Base-by-base conservation (phyloP, 2,113 vertebrate genomes). In the Nothocercus julius region DNA sequence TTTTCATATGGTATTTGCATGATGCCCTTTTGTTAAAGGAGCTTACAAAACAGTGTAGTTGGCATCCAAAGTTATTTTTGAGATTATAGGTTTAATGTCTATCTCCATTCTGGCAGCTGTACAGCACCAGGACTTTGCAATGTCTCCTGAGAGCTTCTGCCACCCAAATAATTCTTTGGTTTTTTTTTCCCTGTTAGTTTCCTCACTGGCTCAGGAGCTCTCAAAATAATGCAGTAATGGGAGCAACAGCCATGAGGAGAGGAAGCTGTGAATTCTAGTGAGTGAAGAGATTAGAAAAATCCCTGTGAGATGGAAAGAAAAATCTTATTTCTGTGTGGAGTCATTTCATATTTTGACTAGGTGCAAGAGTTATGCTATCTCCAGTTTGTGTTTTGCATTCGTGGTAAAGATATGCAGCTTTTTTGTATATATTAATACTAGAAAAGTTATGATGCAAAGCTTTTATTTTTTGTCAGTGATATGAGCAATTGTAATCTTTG, bases 181-280 rank as follows among this genome's bases (percentile, higher is more conserved):
- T 4, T 67, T 90, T 36, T 62, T 21, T 10, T 11, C 49, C 10
- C 17, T 38, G n/a, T 62, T 14, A 82, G n/a, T 44, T 13, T 64
- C 81, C 2, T 13, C 81, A 1, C 6, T 61, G 28, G 1, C 0
- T 72, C 64, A 25, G 42, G 38, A 75, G 6, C 42, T 78, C 74
- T 32, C 38, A 75, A 27, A 88, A 11, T 5, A 0, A 13, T 30
- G 25, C 1, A 34, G 3, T 24, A 67, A 14, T 0, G 2, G 9
- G 11, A 5, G 27, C 20, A 70, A 20, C 14, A 36, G 5, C 2
- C 74, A 2, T 20, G 11, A 30, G 11, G 15, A 64, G 67, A 49
- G 12, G n/a, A 70, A 77, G 9, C 40, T 82, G 8, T 73, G 38
- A 68, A 11, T 27, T 68, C 11, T 20, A 16, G 11, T 72, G 44